Evolutionary conservation across 2,888 invertebrate genomes (phyloP).

Genomic region (Lasioglossum villosulum): DNA sequence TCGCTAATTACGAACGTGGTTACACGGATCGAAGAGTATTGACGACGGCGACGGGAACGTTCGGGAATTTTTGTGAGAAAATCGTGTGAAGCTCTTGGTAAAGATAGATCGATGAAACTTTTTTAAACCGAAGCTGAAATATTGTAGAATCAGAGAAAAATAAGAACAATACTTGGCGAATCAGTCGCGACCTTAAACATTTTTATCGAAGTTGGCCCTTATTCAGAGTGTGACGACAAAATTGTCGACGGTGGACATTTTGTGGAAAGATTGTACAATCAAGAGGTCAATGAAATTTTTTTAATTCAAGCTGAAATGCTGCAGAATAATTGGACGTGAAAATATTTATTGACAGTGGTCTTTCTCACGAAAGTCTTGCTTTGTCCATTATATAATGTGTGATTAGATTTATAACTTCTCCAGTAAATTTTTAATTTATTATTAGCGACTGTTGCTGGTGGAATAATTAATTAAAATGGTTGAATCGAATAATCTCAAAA

Average conservation of each 20-base stretch:
- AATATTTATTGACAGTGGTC: neutral
- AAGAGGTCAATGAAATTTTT: neutral
- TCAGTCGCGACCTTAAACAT: neutral
- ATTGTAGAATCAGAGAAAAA: neutral
- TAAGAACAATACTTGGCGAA: neutral
- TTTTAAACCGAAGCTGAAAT: neutral
- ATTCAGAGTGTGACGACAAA: too few species aligned
- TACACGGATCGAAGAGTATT: neutral
- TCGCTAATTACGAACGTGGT: conserved; percentile 24
- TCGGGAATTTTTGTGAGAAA: neutral
- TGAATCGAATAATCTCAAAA: neutral
- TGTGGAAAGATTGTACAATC: neutral
- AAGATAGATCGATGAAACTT: neutral
- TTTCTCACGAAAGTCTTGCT: neutral
- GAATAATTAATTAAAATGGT: neutral
- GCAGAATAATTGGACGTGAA: neutral
- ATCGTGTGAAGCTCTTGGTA: neutral
- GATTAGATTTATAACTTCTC: neutral
- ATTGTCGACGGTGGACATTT: neutral
- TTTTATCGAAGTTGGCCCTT: neutral
- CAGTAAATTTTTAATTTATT: neutral
- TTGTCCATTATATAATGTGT: neutral
- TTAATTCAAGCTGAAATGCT: neutral
- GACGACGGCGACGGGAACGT: neutral
- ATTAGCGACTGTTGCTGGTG: neutral